phyloP scores from a whole-genome alignment of 2,888 invertebrate species.

The Melanostoma mellinum region DNA sequence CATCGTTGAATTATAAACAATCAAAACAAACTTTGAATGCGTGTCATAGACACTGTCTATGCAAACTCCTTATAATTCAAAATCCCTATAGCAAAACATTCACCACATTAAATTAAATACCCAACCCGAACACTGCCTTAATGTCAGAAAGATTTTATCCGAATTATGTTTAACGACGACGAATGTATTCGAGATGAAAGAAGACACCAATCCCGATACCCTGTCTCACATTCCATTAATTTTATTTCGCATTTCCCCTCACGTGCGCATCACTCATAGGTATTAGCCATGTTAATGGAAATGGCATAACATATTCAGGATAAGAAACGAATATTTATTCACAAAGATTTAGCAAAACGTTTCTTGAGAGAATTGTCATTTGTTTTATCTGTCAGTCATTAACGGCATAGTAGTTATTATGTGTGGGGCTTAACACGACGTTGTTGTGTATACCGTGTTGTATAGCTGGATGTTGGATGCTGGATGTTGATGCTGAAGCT shows the following conservation, averaged over 20 bases:
- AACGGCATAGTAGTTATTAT: slow-evolving; percentile 55
- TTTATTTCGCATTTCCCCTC: slow-evolving; percentile 16
- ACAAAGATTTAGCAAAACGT: slow-evolving; percentile 63
- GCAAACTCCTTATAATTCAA: slow-evolving; percentile 19
- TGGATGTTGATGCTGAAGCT: too few relatives aligned
- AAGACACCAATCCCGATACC: slow-evolving; percentile 39
- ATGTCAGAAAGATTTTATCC: slow-evolving; percentile 48
- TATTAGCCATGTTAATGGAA: slow-evolving; percentile 62
- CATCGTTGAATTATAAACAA: neutral
- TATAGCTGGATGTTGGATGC: neutral
- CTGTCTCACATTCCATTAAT: slow-evolving; percentile 39
- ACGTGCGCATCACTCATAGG: slow-evolving; percentile 60
- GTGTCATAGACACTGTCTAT: slow-evolving; percentile 18
- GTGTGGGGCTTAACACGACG: slow-evolving; percentile 55
- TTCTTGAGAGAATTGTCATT: slow-evolving; percentile 68
- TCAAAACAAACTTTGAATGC: neutral
- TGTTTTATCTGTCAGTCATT: slow-evolving; percentile 68
- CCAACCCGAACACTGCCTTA: slow-evolving; percentile 44
- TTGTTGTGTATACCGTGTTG: neutral
- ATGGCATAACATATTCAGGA: slow-evolving; percentile 48
- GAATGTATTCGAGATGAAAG: slow-evolving; percentile 33
- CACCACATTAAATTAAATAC: slow-evolving; percentile 34
- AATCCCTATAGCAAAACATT: slow-evolving; percentile 20
- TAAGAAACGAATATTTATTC: slow-evolving; percentile 26
- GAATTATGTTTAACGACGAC: slow-evolving; percentile 34